These are phyloP conservation scores for Siniperca obscura DNA, from an alignment of 2,797 vertebrate species.

Conservation along the genomic window DNA sequence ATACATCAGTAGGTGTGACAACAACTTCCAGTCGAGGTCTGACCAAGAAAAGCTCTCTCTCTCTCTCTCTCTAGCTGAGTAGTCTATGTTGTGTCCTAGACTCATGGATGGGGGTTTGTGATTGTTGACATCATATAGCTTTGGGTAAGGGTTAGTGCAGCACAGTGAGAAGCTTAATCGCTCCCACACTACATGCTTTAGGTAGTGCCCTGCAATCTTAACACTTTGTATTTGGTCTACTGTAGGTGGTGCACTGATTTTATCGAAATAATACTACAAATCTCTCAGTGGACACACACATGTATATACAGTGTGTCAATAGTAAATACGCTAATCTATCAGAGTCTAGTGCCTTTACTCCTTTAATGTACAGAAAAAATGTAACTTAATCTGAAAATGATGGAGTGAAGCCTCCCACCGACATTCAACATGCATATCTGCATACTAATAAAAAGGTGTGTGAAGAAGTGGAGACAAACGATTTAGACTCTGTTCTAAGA, in stretches of 20 bases:
- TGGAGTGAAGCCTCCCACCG: not conserved
- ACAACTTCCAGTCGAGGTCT: not conserved
- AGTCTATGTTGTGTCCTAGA: not conserved
- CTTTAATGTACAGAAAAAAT: not conserved
- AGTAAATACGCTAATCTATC: not conserved
- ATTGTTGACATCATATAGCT: conserved; percentile 40
- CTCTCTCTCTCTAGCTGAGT: conserved; percentile 9
- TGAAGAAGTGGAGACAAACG: not conserved
- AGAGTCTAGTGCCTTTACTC: not conserved
- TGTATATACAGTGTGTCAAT: not conserved
- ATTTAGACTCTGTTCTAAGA: not conserved
- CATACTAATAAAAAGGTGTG: not conserved
- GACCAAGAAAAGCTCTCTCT: conserved; percentile 15
- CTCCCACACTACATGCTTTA: not conserved
- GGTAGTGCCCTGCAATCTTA: conserved; percentile 1
- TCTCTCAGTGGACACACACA: not conserved
- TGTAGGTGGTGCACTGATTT: not conserved
- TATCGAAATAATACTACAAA: not conserved
- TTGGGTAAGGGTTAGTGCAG: not conserved
- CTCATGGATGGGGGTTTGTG: conserved; percentile 32
- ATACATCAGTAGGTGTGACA: conserved; percentile 17
- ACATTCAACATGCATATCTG: not conserved
- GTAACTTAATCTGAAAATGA: not conserved
- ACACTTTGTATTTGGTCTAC: not conserved
- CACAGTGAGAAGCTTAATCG: conserved; percentile 21